phyloP scores from a whole-genome alignment of 2,113 vertebrate genomes.

The Boleophthalmus pectinirostris region DNA sequence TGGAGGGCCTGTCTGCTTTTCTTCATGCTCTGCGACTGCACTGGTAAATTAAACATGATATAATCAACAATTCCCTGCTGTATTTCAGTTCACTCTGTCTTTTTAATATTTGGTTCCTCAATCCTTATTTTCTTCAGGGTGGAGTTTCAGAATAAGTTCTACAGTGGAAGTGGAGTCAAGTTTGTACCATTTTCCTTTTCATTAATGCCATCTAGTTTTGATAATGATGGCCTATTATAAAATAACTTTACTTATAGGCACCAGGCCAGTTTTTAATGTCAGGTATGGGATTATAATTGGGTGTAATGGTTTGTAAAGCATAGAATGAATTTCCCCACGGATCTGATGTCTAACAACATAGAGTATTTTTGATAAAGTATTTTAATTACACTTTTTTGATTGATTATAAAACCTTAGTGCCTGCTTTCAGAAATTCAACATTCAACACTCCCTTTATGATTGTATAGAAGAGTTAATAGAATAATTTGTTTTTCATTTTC shows the following conservation, averaged over 20 bases:
- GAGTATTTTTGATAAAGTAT: constrained; percentile 8
- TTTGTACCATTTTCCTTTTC: constrained; percentile 92
- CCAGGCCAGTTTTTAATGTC: not conserved
- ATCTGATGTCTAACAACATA: not conserved
- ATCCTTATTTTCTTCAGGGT: constrained; percentile 80
- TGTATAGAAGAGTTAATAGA: not conserved
- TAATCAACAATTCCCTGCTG: not conserved
- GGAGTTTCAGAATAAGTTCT: constrained; percentile 99
- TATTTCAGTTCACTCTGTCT: not conserved
- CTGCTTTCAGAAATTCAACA: not conserved
- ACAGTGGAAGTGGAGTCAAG: constrained; percentile 89
- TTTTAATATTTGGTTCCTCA: not conserved
- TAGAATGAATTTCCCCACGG: not conserved
- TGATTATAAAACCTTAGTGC: not conserved
- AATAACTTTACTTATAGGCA: constrained; percentile 27
- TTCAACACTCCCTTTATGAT: not conserved
- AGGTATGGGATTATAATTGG: not conserved
- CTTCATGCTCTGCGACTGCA: constrained; percentile 95
- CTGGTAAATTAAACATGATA: constrained; percentile 78
- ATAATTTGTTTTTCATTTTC: not conserved
- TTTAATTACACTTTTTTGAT: not conserved
- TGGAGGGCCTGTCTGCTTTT: constrained; percentile 99
- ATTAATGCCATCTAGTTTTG: constrained; percentile 85
- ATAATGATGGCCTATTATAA: constrained; percentile 78
- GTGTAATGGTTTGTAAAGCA: not conserved